A percentile compares a stretch with the other conserved stretches of the same genome.
These are phyloP conservation scores for Helobdella robusta DNA, from an alignment of 2,888 invertebrate genomes.

Conservation along the genomic window DNA sequence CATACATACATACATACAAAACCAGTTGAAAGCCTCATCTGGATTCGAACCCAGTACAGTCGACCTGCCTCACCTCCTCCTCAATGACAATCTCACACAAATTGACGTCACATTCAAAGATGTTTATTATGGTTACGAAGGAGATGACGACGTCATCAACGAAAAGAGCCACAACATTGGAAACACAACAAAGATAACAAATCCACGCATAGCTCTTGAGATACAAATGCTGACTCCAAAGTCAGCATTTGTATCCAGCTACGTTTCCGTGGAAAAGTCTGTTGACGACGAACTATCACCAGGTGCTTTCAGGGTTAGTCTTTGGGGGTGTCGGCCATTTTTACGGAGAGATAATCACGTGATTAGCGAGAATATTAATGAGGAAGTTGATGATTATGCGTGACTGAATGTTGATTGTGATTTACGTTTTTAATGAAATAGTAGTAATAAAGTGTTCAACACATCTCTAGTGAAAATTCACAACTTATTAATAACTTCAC, in stretches of 20 bases:
- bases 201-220: constrained; percentile 5
- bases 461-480: too few species aligned
- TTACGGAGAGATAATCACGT: too few species aligned
- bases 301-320: constrained; percentile 12
- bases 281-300: constrained; percentile 15
- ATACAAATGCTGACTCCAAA: neutral
- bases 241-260: neutral
- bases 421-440: too few species aligned
- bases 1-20: neutral
- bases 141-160: neutral
- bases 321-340: too few species aligned
- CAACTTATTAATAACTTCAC: too few species aligned
- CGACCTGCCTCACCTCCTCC: constrained; percentile 21
- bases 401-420: too few species aligned
- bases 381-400: too few species aligned
- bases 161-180: neutral
- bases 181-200: neutral
- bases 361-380: too few species aligned
- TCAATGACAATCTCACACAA: constrained; percentile 17
- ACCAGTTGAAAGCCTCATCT: constrained; percentile 6
- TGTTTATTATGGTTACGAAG: neutral
- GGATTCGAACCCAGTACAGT: neutral
- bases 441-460: too few species aligned
- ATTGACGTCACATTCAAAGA: constrained; percentile 13
- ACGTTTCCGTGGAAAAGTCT: neutral